Evolutionary conservation across 1,140 invertebrate species (phyloP).

Genomic region (Epicauta chinensis): DNA sequence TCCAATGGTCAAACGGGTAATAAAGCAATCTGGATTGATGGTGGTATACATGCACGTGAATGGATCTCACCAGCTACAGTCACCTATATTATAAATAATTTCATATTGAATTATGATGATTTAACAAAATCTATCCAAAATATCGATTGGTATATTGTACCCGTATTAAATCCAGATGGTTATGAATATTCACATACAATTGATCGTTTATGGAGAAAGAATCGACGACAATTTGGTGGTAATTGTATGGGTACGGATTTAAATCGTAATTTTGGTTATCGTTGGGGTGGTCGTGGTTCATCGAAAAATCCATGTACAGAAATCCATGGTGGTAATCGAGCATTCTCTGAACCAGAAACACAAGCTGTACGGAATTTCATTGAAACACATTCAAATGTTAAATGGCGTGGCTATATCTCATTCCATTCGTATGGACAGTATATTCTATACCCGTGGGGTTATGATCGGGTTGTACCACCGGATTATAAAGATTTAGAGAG

Average conservation of each 20-base stretch:
- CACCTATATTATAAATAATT: conserved; percentile 73
- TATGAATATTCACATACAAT: conserved; percentile 72
- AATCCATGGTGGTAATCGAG: conserved; percentile 76
- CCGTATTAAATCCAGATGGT: conserved; percentile 81
- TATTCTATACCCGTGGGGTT: conserved; percentile 80
- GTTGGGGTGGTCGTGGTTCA: conserved; percentile 73
- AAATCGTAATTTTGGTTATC: conserved; percentile 73
- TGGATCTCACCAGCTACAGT: conserved; percentile 87
- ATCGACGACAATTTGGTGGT: conserved; percentile 52
- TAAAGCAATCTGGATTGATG: conserved; percentile 58
- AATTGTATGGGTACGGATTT: conserved; percentile 70
- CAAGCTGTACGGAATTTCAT: conserved; percentile 60
- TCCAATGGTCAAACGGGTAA: conserved; percentile 56
- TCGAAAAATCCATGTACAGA: conserved; percentile 87
- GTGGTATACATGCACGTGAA: conserved; percentile 84
- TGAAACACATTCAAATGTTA: conserved; percentile 41
- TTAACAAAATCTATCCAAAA: conserved; percentile 63
- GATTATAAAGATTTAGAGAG: conserved; percentile 66
- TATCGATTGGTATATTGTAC: conserved; percentile 79
- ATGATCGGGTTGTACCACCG: conserved; percentile 58
- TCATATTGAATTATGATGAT: conserved; percentile 64
- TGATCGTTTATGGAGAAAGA: conserved; percentile 81
- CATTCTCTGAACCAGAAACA: conserved; percentile 92
- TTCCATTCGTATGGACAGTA: conserved; percentile 88
- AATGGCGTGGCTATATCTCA: conserved; percentile 69